phyloP scores from a whole-genome alignment of 2,113 vertebrate genomes.

The Tupaia tana region DNA sequence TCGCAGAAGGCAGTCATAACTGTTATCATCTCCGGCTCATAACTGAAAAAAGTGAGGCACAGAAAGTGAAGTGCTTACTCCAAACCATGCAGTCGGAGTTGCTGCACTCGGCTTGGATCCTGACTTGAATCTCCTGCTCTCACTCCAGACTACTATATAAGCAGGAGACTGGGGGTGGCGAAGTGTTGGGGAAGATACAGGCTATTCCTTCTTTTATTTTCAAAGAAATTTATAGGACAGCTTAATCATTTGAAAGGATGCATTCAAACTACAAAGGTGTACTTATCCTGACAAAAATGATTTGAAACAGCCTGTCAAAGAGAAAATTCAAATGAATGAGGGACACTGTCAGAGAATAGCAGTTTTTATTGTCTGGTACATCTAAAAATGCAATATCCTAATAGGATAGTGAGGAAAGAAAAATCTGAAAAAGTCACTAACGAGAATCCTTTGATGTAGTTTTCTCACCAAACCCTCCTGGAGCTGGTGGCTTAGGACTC shows the following conservation, averaged over 20 bases:
- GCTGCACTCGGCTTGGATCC: not conserved
- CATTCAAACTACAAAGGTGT: not conserved
- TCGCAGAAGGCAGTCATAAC: not conserved
- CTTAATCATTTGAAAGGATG: slow-evolving; percentile 19
- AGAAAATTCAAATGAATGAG: slow-evolving; percentile 2
- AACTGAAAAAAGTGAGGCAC: not conserved
- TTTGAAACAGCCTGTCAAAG: not conserved
- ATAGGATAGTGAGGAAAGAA: not conserved
- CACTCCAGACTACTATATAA: not conserved
- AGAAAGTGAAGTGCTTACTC: not conserved
- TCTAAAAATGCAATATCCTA: not conserved
- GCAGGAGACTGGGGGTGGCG: not conserved
- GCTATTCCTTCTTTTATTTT: slow-evolving; percentile 29
- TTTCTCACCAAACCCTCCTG: not conserved
- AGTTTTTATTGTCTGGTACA: not conserved
- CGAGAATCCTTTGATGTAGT: not conserved
- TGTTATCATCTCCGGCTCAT: not conserved
- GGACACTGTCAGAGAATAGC: not conserved
- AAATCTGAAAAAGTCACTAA: not conserved
- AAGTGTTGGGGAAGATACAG: not conserved
- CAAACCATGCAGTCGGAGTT: not conserved
- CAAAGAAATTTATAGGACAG: not conserved
- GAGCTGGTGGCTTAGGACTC: not conserved
- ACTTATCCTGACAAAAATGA: not conserved
- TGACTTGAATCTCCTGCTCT: rapidly evolving